Evolutionary conservation across 2,113 vertebrate species (phyloP).

Genomic region (Sphyrna mokarran): DNA sequence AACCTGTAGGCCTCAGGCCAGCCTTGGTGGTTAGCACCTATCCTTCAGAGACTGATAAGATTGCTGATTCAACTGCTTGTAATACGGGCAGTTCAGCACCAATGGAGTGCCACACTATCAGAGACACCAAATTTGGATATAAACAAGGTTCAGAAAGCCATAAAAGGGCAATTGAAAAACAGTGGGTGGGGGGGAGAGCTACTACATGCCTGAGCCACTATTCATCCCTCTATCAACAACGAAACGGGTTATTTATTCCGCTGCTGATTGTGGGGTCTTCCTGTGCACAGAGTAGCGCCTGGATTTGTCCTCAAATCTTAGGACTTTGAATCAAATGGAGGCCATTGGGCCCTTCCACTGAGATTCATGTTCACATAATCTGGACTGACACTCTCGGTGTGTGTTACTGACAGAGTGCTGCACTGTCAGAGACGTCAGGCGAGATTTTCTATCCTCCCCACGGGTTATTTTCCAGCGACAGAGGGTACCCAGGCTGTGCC

Average conservation of each 20-base stretch:
- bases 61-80: background rate
- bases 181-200: background rate
- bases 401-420: no score
- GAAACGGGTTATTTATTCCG: background rate
- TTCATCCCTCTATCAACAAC: background rate
- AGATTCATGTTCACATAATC: background rate
- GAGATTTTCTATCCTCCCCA: no score
- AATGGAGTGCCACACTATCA: background rate
- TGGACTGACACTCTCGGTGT: background rate
- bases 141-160: background rate
- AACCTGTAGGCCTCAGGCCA: background rate
- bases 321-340: no score
- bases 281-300: background rate
- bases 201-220: background rate
- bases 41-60: background rate
- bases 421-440: no score
- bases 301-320: background rate
- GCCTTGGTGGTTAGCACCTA: background rate
- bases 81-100: background rate
- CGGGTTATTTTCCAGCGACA: no score
- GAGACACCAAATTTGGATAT: background rate
- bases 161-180: background rate
- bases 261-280: background rate
- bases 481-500: no score
- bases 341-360: no score